Evolutionary conservation across 2,113 vertebrate genomes (phyloP), one percentile per base, ranked within the genome.

Genomic region (Tyto alba): DNA sequence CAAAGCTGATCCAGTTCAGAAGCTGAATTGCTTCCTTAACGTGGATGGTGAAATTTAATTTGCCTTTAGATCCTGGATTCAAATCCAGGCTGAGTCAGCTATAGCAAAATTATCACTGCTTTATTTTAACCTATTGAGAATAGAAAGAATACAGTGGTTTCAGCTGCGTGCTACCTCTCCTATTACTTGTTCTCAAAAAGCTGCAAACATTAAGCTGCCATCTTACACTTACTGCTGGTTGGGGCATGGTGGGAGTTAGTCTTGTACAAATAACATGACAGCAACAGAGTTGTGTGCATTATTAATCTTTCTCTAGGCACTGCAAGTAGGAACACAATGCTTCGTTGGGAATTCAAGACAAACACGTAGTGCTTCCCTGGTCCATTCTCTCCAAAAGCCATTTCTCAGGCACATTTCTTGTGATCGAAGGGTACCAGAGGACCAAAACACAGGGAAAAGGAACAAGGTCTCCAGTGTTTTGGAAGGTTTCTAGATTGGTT

Each of bases 1-100:
- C 88, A 94, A 90, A 94, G 95, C 50, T 47, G 75, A 94, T 90
- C 59, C 67, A 38, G 75, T 91, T 95, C 88, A 93, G 85, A 95
- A 85, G 81, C 84, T 89, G 77, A 92, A 85, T 72, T 75, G 40
- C 73, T 94, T 85, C 87, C 81, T 85, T 84, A 85, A 57, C 6
- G 2, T 80, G 75, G 56, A 87, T 82, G 66, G 62, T 75, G 84
- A 56, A 92, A 95, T 89, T 92, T 92, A 87, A 95, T 96, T 94
- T 95, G 66, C 73, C 43, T 94, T 95, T 81, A 90, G 66, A 87
- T 55, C 56, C 72, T 67, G 41, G 77, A 36, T 95, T 94, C 71
- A 56, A 69, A 63, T 76, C 40, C 30, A 45, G 83, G n/a, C 68
- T 41, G 25, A 82, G 26, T 93, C 55, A 66, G 71, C 66, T 83